Conservation (phyloP, 2,888 invertebrate species). For the Masnerella sp. region DNA sequence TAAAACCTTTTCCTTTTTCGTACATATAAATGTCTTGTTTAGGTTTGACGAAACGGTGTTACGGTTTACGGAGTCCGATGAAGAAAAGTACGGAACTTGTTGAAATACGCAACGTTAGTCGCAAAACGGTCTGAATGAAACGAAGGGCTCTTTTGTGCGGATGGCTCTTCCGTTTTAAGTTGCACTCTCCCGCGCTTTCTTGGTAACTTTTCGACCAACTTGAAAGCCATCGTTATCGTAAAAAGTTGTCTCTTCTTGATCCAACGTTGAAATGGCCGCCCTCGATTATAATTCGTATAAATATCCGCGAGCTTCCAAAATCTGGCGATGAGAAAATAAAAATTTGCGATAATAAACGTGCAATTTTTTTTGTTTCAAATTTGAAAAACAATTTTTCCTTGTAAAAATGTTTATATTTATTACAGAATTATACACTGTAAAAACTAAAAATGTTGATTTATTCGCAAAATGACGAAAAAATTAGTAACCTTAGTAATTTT, state of each 20-base stretch:
- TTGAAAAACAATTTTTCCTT: neutral
- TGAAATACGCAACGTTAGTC: constrained; percentile 53
- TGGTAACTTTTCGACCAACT: constrained; percentile 44
- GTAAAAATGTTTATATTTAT: no score
- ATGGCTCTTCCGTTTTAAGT: constrained; percentile 50
- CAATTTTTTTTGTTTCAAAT: no score
- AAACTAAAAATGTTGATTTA: no score
- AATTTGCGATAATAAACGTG: no score
- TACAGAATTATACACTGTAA: no score
- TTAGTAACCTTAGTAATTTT: no score
- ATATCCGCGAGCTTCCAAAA: constrained; percentile 13
- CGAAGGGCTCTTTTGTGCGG: constrained; percentile 50
- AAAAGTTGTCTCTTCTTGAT: constrained; percentile 49
- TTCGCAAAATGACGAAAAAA: no score
- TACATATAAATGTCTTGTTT: constrained; percentile 30
- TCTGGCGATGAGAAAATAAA: no score
- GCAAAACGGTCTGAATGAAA: constrained; percentile 46
- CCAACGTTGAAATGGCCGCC: constrained; percentile 19
- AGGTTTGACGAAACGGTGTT: constrained; percentile 29
- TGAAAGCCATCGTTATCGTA: constrained; percentile 54
- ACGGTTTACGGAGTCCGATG: constrained; percentile 21
- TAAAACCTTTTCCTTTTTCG: no score
- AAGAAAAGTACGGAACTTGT: constrained; percentile 45
- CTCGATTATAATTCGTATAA: constrained; percentile 41
- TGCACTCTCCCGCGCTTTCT: constrained; percentile 44